Evolutionary conservation across 2,888 invertebrate genomes (phyloP).

Genomic region (Agrotis clavis): DNA sequence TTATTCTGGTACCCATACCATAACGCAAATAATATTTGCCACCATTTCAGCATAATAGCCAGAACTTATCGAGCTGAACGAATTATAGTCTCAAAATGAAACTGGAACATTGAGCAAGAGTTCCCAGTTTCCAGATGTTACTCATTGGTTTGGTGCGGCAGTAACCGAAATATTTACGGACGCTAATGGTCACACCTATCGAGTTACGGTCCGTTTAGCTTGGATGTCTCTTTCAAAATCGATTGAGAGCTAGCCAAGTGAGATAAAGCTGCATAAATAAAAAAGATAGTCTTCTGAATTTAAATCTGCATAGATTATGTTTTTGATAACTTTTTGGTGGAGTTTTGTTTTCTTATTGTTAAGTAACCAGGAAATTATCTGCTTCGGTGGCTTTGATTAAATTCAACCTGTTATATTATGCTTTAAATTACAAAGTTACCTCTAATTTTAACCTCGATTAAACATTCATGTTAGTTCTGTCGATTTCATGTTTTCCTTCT

Average conservation of each 20-base stretch:
- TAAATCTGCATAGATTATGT: background rate
- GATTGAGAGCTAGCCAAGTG: slow-evolving; percentile 23
- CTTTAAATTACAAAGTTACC: slow-evolving; percentile 8
- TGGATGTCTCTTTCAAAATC: slow-evolving; percentile 48
- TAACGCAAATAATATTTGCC: slow-evolving; percentile 25
- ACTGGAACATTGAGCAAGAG: slow-evolving; percentile 68
- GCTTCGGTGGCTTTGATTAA: background rate
- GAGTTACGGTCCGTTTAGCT: slow-evolving; percentile 62
- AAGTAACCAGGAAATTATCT: slow-evolving; percentile 9
- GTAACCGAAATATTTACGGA: slow-evolving; percentile 70
- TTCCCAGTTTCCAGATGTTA: slow-evolving; percentile 69
- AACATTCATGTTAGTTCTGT: slow-evolving; percentile 50
- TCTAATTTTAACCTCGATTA: slow-evolving; percentile 31
- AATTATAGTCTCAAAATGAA: slow-evolving; percentile 67
- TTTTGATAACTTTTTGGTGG: background rate
- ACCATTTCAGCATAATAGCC: slow-evolving; percentile 37
- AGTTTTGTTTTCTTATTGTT: background rate
- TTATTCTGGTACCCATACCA: background rate
- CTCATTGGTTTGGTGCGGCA: slow-evolving; percentile 67
- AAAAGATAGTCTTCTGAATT: background rate
- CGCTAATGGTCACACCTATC: slow-evolving; percentile 66
- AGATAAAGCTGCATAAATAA: background rate
- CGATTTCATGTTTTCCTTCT: slow-evolving; percentile 63
- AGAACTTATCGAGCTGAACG: slow-evolving; percentile 68
- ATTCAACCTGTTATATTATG: slow-evolving; percentile 29